A percentile compares a stretch with the other conserved stretches of the same genome.
These are phyloP conservation scores for Drosophila birchii DNA, from an alignment of 2,888 invertebrate species.

Conservation along the genomic window DNA sequence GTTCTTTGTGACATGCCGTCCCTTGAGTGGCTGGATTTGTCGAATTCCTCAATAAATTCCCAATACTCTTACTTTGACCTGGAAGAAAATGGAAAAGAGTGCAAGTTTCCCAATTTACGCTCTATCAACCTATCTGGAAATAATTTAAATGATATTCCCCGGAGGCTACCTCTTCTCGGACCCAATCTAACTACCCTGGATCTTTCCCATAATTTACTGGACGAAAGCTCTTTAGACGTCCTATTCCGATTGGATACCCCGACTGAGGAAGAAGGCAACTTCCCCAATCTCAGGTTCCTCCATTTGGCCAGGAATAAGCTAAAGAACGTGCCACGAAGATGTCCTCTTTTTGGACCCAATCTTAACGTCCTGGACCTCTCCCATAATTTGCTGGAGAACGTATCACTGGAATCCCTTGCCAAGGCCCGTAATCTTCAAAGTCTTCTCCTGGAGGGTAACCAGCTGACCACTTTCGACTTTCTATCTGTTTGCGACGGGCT, in stretches of 20 bases:
- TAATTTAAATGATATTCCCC: no score
- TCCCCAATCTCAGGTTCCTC: not conserved
- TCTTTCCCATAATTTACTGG: not conserved
- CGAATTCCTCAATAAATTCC: not conserved
- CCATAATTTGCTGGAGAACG: not conserved
- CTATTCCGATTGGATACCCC: not conserved
- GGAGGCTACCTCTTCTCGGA: no score
- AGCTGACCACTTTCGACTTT: no score
- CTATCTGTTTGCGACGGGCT: no score
- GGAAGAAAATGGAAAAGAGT: not conserved
- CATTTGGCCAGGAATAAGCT: not conserved
- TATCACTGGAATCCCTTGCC: no score
- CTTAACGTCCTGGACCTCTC: not conserved
- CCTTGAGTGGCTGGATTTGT: not conserved
- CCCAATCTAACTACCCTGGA: not conserved
- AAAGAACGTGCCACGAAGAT: not conserved
- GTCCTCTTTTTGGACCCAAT: not conserved
- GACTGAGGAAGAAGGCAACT: not conserved
- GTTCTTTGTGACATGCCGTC: not conserved
- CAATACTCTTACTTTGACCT: no score
- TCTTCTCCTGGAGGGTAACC: no score
- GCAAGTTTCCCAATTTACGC: not conserved
- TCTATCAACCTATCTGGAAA: not conserved
- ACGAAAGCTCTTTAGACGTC: not conserved
- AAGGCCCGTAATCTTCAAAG: no score